Percentiles rank a stretch among this genome's conserved stretches.
Evolutionary conservation across 2,888 invertebrate genomes (phyloP).

Genomic region (Tridacna gigas): DNA sequence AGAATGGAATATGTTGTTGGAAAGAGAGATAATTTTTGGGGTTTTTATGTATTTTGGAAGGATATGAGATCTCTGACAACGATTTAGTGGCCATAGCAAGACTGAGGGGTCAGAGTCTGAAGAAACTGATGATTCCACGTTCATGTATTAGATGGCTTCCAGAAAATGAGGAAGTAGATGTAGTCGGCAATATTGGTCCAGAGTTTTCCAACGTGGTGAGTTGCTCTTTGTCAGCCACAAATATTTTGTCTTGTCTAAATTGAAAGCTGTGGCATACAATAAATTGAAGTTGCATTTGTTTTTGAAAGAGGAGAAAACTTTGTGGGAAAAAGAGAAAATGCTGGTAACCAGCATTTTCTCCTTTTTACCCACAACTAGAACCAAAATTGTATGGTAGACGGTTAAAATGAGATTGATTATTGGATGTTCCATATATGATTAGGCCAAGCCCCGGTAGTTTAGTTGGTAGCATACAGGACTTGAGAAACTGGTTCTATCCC

Average conservation of each 20-base stretch:
- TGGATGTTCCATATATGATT: no score
- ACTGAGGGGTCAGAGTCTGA: slow-evolving; percentile 87
- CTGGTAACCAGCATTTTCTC: not conserved
- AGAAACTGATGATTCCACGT: slow-evolving; percentile 87
- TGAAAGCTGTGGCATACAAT: not conserved
- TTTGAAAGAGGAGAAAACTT: no score
- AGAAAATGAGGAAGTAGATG: slow-evolving; percentile 70
- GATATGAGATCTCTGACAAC: slow-evolving; percentile 88
- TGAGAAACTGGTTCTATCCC: no score
- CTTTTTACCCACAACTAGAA: not conserved
- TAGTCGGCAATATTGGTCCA: slow-evolving; percentile 61
- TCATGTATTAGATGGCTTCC: slow-evolving; percentile 80
- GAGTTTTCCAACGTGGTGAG: slow-evolving; percentile 54
- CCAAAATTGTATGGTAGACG: no score
- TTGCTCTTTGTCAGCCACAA: not conserved
- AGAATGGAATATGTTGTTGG: no score
- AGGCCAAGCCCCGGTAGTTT: no score
- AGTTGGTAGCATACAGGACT: no score
- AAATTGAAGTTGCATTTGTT: no score
- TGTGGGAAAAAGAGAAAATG: not conserved
- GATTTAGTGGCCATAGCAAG: slow-evolving; percentile 89
- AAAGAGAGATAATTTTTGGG: no score
- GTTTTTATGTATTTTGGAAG: slow-evolving; percentile 77
- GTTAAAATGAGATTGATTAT: no score
- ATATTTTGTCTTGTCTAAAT: not conserved